A percentile compares a stretch with the other conserved stretches of the same genome.
Evolutionary conservation across 2,113 vertebrate genomes (phyloP).

Genomic region (Pyrgilauda ruficollis): DNA sequence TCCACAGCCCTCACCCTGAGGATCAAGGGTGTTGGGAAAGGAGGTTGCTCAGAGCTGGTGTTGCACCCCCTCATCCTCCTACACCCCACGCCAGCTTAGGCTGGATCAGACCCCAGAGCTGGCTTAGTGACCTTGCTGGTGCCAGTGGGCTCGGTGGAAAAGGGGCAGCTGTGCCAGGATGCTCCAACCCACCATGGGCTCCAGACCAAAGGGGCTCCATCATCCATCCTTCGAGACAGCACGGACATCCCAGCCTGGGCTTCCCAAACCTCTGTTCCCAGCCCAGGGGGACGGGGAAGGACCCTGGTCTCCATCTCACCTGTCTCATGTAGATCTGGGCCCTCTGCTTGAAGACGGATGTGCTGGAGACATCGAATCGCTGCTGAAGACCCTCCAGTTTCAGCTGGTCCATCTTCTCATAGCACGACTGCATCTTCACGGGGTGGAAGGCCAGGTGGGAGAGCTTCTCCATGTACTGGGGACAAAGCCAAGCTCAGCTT

Average conservation of each 20-base stretch:
- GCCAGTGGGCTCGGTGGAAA: neutral
- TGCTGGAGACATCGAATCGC: constrained; percentile 89
- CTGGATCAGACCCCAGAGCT: neutral
- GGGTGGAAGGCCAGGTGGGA: constrained; percentile 95
- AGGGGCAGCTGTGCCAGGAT: neutral
- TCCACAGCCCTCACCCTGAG: neutral
- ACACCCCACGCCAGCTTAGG: accelerated
- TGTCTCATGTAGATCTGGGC: constrained; percentile 96
- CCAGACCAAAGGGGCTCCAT: neutral
- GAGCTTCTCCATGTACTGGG: constrained; percentile 91
- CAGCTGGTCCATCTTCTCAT: constrained; percentile 90
- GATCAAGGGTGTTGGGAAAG: neutral
- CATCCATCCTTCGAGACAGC: neutral
- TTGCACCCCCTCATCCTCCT: neutral
- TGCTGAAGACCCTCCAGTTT: constrained; percentile 94
- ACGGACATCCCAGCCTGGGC: neutral
- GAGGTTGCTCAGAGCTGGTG: neutral
- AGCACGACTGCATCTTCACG: constrained; percentile 96
- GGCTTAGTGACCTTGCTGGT: neutral
- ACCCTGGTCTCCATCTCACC: constrained; percentile 61
- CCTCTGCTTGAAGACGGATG: constrained; percentile 89
- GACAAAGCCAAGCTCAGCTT: neutral
- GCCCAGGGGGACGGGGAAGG: accelerated
- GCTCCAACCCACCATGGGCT: neutral
- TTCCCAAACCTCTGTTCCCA: neutral